These are phyloP conservation scores for Cryptophagus acutangulus DNA, from an alignment of 2,888 invertebrate genomes.

Conservation along the genomic window DNA sequence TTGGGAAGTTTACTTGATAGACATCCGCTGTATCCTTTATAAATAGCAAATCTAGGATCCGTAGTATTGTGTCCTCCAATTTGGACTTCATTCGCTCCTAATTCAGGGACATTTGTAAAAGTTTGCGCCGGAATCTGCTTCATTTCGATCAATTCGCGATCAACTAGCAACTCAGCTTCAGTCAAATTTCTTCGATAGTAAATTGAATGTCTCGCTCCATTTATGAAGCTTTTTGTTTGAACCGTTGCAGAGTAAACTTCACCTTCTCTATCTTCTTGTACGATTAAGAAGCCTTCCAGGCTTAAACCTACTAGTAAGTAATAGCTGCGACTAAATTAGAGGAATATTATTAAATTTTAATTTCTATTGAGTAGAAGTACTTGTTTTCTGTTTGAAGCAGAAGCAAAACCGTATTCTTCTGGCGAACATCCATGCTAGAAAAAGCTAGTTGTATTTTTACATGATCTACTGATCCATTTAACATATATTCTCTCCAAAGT, in stretches of 20 bases:
- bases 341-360: constrained; percentile 4
- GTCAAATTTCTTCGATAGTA: constrained; percentile 64
- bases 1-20: constrained; percentile 69
- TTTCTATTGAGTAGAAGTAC: constrained; percentile 49
- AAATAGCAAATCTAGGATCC: constrained; percentile 75
- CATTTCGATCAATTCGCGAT: constrained; percentile 68
- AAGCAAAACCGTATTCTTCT: constrained; percentile 72
- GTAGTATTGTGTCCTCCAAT: constrained; percentile 82
- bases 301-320: constrained; percentile 78
- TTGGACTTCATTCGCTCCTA: constrained; percentile 76
- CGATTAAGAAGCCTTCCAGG: constrained; percentile 75
- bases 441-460: constrained; percentile 84
- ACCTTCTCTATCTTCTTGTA: constrained; percentile 81
- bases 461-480: constrained; percentile 66
- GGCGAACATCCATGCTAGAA: constrained; percentile 73
- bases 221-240: constrained; percentile 73
- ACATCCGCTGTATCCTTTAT: constrained; percentile 84
- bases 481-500: constrained; percentile 69
- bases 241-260: constrained; percentile 69
- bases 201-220: constrained; percentile 76
- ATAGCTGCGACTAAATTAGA: constrained; percentile 63
- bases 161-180: constrained; percentile 68
- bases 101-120: constrained; percentile 62
- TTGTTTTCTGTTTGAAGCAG: constrained; percentile 78
- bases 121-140: constrained; percentile 65